These are phyloP conservation scores for Leptodactylus fuscus DNA, from an alignment of 2,113 vertebrate genomes.

Conservation along the genomic window DNA sequence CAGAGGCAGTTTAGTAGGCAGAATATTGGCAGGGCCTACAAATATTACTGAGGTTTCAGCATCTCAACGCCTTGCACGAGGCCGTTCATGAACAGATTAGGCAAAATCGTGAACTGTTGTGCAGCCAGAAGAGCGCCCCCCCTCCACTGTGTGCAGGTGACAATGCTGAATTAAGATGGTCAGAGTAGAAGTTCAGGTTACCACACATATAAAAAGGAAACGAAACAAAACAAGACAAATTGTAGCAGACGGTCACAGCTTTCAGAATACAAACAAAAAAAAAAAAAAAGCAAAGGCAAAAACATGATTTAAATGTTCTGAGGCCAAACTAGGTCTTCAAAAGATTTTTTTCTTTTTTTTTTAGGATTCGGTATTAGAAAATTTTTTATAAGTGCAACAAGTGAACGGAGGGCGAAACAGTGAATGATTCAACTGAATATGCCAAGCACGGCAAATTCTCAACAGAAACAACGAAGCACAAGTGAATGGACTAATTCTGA, in stretches of 20 bases:
- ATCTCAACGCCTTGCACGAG: background rate
- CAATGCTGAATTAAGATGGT: background rate
- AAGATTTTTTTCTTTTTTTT: background rate
- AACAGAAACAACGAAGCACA: slow-evolving; percentile 60
- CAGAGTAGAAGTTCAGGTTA: slow-evolving; percentile 43
- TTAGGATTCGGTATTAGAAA: background rate
- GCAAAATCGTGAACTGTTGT: background rate
- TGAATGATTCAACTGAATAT: slow-evolving; percentile 45
- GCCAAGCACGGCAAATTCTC: slow-evolving; percentile 66
- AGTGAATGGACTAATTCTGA: slow-evolving; percentile 70
- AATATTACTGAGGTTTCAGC: background rate
- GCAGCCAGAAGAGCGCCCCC: background rate
- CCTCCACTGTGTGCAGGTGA: background rate
- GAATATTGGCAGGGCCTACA: background rate
- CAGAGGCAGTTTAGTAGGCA: background rate
- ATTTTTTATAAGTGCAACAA: slow-evolving; percentile 36
- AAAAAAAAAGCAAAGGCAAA: slow-evolving; percentile 3
- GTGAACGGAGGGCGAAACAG: slow-evolving; percentile 27
- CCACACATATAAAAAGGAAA: slow-evolving; percentile 71
- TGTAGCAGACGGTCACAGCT: background rate
- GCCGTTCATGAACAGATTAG: background rate
- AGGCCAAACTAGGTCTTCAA: background rate
- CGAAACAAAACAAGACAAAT: slow-evolving; percentile 59
- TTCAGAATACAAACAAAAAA: background rate
- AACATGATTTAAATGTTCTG: background rate